phyloP scores from a whole-genome alignment of 2,113 vertebrate species.

The Brachionichthys hirsutus region DNA sequence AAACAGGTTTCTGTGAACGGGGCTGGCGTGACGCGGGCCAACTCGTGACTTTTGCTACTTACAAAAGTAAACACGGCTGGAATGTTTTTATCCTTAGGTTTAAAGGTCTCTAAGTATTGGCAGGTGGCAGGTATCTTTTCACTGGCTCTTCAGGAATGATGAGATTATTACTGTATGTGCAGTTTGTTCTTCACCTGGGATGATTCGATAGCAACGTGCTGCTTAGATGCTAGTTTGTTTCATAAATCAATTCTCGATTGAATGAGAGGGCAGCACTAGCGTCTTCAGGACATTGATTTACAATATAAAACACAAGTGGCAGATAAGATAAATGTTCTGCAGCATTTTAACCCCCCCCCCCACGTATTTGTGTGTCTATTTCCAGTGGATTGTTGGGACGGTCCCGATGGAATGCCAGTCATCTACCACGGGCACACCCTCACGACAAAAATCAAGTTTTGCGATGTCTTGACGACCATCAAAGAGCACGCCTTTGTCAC shows the following conservation, averaged over 20 bases:
- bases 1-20: constrained; percentile 47
- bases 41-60: background rate
- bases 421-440: constrained; percentile 99
- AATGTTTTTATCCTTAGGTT: background rate
- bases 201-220: too few species aligned
- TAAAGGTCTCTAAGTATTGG: background rate
- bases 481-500: constrained; percentile 98
- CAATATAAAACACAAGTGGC: too few species aligned
- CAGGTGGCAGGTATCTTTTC: too few species aligned
- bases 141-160: too few species aligned
- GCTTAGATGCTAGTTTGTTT: too few species aligned
- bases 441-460: constrained; percentile 98
- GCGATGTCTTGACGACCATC: constrained; percentile 91
- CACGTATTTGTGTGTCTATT: constrained; percentile 25
- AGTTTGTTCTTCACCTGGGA: too few species aligned
- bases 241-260: too few species aligned
- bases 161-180: too few species aligned
- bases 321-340: too few species aligned
- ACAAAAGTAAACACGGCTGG: constrained; percentile 2
- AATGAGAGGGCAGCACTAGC: too few species aligned
- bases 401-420: constrained; percentile 95
- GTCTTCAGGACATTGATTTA: too few species aligned
- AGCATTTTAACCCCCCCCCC: too few species aligned
- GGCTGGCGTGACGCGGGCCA: background rate
- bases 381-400: constrained; percentile 99